Conservation (phyloP, 2,797 vertebrate species). For the Enteromius treurensis region DNA sequence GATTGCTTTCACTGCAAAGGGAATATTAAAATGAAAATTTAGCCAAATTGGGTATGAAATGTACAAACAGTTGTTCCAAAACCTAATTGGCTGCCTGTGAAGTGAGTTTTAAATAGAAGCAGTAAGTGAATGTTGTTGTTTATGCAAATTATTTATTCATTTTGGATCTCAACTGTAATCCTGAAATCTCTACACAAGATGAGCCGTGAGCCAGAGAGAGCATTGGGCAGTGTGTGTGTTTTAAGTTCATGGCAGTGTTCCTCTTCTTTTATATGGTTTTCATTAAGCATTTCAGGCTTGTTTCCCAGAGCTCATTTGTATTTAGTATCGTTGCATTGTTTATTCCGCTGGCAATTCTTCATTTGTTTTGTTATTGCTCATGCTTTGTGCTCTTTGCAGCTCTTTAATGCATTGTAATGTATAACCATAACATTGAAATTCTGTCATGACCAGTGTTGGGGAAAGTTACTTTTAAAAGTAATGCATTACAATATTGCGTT, state of each 20-base stretch:
- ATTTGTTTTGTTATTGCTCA: background rate
- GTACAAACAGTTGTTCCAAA: background rate
- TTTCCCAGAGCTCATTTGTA: background rate
- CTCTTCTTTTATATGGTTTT: slow-evolving; percentile 33
- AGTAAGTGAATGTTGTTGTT: slow-evolving; percentile 7
- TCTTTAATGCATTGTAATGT: background rate
- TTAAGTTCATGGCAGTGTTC: slow-evolving; percentile 37
- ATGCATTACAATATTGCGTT: no score
- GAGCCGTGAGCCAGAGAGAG: background rate
- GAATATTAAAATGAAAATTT: background rate
- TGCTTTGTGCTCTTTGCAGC: background rate
- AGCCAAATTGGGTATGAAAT: background rate
- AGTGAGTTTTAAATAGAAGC: background rate
- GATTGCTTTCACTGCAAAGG: background rate
- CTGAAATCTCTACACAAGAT: background rate
- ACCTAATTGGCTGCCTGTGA: background rate
- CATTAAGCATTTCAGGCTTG: slow-evolving; percentile 24
- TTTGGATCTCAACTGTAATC: background rate
- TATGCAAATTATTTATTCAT: slow-evolving; percentile 6
- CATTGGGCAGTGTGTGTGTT: background rate
- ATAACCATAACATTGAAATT: slow-evolving; percentile 1
- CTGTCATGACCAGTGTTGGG: background rate
- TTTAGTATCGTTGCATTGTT: background rate
- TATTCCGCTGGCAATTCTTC: background rate
- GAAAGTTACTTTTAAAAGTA: no score